Conservation (phyloP, 2,797 vertebrate genomes). For the Spondyliosoma cantharus region DNA sequence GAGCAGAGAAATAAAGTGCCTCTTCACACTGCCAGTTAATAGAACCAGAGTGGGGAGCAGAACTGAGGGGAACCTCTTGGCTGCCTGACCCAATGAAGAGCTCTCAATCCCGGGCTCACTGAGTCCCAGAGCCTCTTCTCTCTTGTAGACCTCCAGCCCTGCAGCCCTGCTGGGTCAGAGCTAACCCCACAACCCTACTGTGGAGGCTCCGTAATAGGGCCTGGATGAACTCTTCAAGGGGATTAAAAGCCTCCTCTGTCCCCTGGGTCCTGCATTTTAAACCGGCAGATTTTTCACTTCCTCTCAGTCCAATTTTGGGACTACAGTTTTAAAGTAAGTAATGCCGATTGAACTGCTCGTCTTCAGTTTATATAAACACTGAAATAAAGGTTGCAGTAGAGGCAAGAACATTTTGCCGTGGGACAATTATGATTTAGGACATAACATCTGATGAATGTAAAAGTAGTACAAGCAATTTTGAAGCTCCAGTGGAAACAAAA, state of each 20-base stretch:
- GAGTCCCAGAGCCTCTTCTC: conserved; percentile 63
- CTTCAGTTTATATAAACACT: conserved; percentile 11
- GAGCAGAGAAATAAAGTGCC: conserved; percentile 74
- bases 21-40: conserved; percentile 79
- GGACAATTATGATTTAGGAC: not conserved
- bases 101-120: conserved; percentile 69
- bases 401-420: not conserved
- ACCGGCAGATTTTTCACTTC: conserved; percentile 36
- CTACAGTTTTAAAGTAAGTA: conserved; percentile 2
- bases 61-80: conserved; percentile 65
- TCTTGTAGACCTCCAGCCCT: conserved; percentile 61
- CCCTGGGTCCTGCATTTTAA: conserved; percentile 47
- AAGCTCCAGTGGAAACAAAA: conserved; percentile 40
- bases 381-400: conserved; percentile 5
- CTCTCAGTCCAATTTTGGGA: conserved; percentile 27
- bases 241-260: conserved; percentile 77
- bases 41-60: conserved; percentile 69
- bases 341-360: not conserved
- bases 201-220: conserved; percentile 78
- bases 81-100: conserved; percentile 74
- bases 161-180: conserved; percentile 65
- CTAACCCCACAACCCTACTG: conserved; percentile 71
- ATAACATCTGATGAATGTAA: not conserved
- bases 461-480: conserved; percentile 9
- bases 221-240: conserved; percentile 85